Base-by-base conservation (phyloP, 2,797 vertebrate species). In the Ctenopoma multispine region DNA sequence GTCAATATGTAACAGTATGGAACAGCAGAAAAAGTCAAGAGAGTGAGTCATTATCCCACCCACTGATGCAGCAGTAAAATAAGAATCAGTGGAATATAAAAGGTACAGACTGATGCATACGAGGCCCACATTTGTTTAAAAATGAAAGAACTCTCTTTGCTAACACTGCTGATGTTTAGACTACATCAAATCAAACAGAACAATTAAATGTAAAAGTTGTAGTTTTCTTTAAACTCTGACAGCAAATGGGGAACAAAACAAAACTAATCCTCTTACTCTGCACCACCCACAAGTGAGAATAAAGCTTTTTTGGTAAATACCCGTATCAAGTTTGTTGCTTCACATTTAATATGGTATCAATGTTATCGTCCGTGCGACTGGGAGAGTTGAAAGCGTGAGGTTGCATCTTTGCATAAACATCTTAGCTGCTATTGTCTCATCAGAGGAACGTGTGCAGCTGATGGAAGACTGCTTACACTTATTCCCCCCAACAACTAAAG, bases 271-370 rank as follows among this genome's bases (percentile, higher is more conserved):
- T 94, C 94, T 95, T 94, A 94, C 83, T 86, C 63, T 78, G 63
- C 87, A 76, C 80, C 70, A 69, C 63, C 80, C 79, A 88, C 72
- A 76, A 88, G 82, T 81, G 82, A 36, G 76, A 69, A 64, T 5
- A 21, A 65, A 77, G 88, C 90, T 93, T 93, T 93, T 90, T 92
- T 93, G 90, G 92, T 95, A 95, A 94, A 94, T 92, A 94, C 83
- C 91, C 90, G 76, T 91, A 88, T 94, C 93, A 91, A 88, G 85
- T 91, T 90, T 91, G 88, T 92, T 91, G 87, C 86, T 49, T 83
- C 85, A 75, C 63, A 74, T 94, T 84, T 90, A 90, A 91, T 87
- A 91, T 79, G 87, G 84, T 80, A 85, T 91, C 88, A 91, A 92
- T 92, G 85, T 89, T 89, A 84, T 90, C 82, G 84, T 88, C 86